Evolutionary conservation across 1,140 invertebrate genomes (phyloP).

Genomic region (Platorchestia sp.): DNA sequence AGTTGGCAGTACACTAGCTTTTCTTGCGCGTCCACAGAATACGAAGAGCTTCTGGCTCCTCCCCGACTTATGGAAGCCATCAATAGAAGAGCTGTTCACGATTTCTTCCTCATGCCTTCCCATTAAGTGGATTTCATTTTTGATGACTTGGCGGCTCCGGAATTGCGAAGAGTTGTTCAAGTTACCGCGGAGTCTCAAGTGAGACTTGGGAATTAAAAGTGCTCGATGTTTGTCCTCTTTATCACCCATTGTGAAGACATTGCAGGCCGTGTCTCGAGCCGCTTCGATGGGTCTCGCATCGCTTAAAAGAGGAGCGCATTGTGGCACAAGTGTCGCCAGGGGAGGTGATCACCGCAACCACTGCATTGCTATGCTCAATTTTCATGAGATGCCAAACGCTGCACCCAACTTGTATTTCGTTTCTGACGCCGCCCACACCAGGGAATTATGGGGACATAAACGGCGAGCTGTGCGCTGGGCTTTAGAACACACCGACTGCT

Average conservation of each 20-base stretch:
- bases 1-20: neutral
- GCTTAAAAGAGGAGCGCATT: neutral
- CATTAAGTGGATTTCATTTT: constrained; percentile 44
- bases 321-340: neutral
- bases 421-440: neutral
- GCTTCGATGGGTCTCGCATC: neutral
- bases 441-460: neutral
- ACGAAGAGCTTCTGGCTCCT: neutral
- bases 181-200: neutral
- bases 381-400: neutral
- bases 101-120: constrained; percentile 42
- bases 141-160: constrained; percentile 6
- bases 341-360: neutral
- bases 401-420: neutral
- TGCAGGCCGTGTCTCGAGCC: neutral
- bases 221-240: neutral
- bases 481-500: no score
- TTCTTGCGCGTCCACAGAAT: neutral
- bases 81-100: constrained; percentile 39
- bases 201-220: neutral
- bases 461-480: neutral
- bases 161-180: neutral
- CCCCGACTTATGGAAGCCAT: constrained; percentile 9
- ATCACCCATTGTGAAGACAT: neutral
- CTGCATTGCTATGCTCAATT: neutral